These are phyloP conservation scores for Parascotia fuliginaria DNA, from an alignment of 2,888 invertebrate genomes.

Conservation along the genomic window DNA sequence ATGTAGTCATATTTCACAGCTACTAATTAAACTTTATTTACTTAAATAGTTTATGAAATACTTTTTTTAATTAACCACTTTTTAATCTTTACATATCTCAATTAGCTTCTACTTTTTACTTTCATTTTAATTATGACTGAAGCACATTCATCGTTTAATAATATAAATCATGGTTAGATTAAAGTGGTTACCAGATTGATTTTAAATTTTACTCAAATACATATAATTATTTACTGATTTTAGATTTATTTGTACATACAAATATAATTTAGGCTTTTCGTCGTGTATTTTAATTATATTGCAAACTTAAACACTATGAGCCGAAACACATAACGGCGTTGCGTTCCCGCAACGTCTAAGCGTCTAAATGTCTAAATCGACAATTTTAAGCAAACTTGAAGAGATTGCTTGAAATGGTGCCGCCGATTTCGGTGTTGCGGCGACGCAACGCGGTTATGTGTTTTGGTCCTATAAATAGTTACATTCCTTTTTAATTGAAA, in stretches of 20 bases:
- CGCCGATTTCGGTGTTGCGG: no score
- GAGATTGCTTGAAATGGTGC: no score
- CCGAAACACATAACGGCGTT: no score
- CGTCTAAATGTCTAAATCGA: no score
- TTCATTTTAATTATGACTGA: conserved; percentile 13
- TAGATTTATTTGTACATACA: conserved; percentile 17
- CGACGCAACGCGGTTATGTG: no score
- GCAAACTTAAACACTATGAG: conserved; percentile 7
- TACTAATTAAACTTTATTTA: conserved; percentile 26
- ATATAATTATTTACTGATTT: conserved; percentile 5
- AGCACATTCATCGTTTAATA: conserved; percentile 8
- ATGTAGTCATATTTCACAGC: conserved; percentile 29
- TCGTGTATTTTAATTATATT: conserved; percentile 14
- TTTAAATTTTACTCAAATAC: conserved; percentile 10
- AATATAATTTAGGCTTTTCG: conserved; percentile 10
- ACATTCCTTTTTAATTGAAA: conserved; percentile 43
- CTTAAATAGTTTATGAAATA: conserved; percentile 22
- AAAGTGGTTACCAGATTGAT: conserved; percentile 37
- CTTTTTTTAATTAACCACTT: conserved; percentile 5
- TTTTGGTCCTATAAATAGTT: conserved; percentile 25
- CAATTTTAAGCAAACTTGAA: no score
- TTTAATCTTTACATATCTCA: conserved; percentile 2
- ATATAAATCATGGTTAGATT: conserved; percentile 24
- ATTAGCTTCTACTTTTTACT: conserved; percentile 4
- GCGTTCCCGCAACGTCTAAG: no score